phyloP scores from a whole-genome alignment of 2,888 invertebrate species.

The Drosophila pseudotalamancana region DNA sequence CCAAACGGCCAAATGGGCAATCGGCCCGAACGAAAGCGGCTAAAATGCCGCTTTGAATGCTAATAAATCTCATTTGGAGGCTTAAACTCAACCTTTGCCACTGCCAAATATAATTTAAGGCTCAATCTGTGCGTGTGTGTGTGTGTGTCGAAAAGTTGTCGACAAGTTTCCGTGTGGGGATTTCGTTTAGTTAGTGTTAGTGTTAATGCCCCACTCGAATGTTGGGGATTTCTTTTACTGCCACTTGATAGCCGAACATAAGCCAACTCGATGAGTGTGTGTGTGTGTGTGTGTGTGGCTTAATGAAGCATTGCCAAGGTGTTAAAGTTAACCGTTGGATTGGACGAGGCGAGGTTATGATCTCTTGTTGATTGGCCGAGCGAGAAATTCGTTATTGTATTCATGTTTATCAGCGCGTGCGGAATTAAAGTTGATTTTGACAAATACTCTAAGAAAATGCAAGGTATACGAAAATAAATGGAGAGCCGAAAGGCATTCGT shows the following conservation, averaged over 20 bases:
- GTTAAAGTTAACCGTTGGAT: conserved; percentile 7
- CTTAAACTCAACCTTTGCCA: conserved; percentile 66
- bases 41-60: conserved; percentile 79
- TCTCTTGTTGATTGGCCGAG: conserved; percentile 44
- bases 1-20: conserved; percentile 42
- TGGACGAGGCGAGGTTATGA: conserved; percentile 37
- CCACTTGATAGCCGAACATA: conserved; percentile 22
- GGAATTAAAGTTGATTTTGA: conserved; percentile 22
- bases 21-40: conserved; percentile 51
- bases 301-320: conserved; percentile 57
- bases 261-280: conserved; percentile 38
- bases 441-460: conserved; percentile 16
- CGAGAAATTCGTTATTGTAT: conserved; percentile 8
- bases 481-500: conserved; percentile 12
- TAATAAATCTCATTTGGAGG: conserved; percentile 79
- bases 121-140: neutral
- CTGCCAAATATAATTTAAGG: conserved; percentile 62
- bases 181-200: conserved; percentile 25
- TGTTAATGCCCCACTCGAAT: conserved; percentile 39
- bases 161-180: conserved; percentile 34
- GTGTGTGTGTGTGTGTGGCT: conserved; percentile 38
- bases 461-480: neutral
- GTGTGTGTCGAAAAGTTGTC: conserved; percentile 35
- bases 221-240: conserved; percentile 18
- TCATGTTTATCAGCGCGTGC: conserved; percentile 5